Evolutionary conservation across 1,140 invertebrate species (phyloP).

Genomic region (Temnothorax longispinosus): DNA sequence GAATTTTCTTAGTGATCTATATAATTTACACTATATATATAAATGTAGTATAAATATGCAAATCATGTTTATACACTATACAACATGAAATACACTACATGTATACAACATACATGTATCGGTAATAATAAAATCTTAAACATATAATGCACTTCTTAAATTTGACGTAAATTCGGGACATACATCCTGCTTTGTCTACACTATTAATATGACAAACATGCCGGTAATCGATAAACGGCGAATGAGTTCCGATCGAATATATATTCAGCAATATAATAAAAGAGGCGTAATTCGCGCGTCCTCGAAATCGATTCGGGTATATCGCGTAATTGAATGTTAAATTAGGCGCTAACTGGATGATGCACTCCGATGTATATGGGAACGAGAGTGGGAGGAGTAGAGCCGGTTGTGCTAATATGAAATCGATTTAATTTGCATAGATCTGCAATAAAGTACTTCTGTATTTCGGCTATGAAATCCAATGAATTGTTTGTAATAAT

Average conservation of each 20-base stretch:
- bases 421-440: slow-evolving; percentile 40
- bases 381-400: neutral
- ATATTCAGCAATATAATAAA: slow-evolving; percentile 38
- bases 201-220: neutral
- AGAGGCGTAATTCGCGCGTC: slow-evolving; percentile 9
- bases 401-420: neutral
- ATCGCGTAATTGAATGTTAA: slow-evolving; percentile 52
- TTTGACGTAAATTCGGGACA: neutral
- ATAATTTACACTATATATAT: neutral
- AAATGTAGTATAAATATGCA: neutral
- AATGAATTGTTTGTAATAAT: slow-evolving; percentile 45
- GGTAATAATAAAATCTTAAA: neutral
- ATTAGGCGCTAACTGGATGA: slow-evolving; percentile 41
- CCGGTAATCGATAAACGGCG: slow-evolving; percentile 8
- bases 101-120: neutral
- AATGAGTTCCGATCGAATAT: slow-evolving; percentile 10
- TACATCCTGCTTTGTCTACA: neutral
- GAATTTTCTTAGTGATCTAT: neutral
- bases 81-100: neutral
- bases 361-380: neutral
- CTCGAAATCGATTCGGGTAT: slow-evolving; percentile 12
- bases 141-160: neutral
- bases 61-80: neutral
- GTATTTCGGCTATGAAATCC: slow-evolving; percentile 1
- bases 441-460: slow-evolving; percentile 17